A percentile compares a stretch with the other conserved stretches of the same genome.
Conservation (phyloP, 2,797 vertebrate species). For the Borostomias antarcticus region DNA sequence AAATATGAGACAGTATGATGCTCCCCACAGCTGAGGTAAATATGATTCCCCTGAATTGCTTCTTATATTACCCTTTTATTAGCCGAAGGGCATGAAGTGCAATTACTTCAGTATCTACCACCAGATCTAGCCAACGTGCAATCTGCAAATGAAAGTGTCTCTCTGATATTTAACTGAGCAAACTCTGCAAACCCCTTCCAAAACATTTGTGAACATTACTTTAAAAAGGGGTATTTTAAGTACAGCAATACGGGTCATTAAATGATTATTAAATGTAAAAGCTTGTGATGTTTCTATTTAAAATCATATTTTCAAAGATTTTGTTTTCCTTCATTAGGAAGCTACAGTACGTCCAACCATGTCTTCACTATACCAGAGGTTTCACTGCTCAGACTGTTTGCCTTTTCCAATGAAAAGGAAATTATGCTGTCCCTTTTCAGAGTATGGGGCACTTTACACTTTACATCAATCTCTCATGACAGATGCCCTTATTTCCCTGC, state of each 20-base stretch:
- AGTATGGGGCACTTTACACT: slow-evolving; percentile 4
- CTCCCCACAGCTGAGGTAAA: slow-evolving; percentile 52
- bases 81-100: slow-evolving; percentile 71
- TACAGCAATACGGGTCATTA: slow-evolving; percentile 57
- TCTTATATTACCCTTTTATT: slow-evolving; percentile 63
- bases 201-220: slow-evolving; percentile 73
- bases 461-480: slow-evolving; percentile 7
- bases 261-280: slow-evolving; percentile 69
- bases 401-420: slow-evolving; percentile 6
- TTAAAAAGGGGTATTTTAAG: slow-evolving; percentile 54
- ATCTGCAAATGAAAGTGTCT: slow-evolving; percentile 73
- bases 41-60: slow-evolving; percentile 57
- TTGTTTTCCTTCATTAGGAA: slow-evolving; percentile 47
- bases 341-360: slow-evolving; percentile 44
- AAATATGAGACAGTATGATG: slow-evolving; percentile 36
- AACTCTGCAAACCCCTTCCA: slow-evolving; percentile 67
- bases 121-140: slow-evolving; percentile 70
- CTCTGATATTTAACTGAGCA: slow-evolving; percentile 53
- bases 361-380: slow-evolving; percentile 39
- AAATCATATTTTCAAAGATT: slow-evolving; percentile 66
- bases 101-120: slow-evolving; percentile 73
- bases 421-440: slow-evolving; percentile 6
- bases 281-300: slow-evolving; percentile 63
- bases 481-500: not conserved
- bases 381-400: slow-evolving; percentile 45